A percentile compares a stretch with the other conserved stretches of the same genome.
Conservation (phyloP, 2,888 invertebrate genomes). For the Mayetiola destructor region DNA sequence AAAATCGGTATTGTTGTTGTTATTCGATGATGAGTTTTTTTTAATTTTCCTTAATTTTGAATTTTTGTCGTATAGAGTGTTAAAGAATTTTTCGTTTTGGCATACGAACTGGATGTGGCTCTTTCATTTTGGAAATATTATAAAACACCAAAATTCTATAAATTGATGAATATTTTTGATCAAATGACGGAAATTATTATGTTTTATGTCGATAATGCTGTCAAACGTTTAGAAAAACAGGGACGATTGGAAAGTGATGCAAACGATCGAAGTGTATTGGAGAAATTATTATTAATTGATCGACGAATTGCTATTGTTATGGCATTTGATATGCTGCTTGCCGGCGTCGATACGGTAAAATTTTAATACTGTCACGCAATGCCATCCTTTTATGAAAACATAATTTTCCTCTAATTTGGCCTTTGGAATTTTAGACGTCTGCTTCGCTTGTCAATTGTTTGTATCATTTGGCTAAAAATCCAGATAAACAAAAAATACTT, state of each 20-base stretch:
- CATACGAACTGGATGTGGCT: slow-evolving; percentile 26
- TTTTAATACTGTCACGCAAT: not conserved
- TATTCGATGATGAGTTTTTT: too few relatives aligned
- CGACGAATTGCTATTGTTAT: slow-evolving; percentile 39
- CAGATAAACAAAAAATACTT: slow-evolving; percentile 46
- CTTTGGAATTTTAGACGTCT: slow-evolving; percentile 37
- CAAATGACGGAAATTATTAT: slow-evolving; percentile 27
- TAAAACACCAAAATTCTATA: slow-evolving; percentile 27
- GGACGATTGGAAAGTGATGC: slow-evolving; percentile 28
- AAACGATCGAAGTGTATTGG: slow-evolving; percentile 40
- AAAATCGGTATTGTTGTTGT: not conserved
- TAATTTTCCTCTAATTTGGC: slow-evolving; percentile 15
- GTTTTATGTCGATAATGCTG: slow-evolving; percentile 29
- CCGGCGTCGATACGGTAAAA: slow-evolving; percentile 45
- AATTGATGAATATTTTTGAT: slow-evolving; percentile 30
- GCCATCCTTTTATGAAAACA: not conserved
- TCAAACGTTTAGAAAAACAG: slow-evolving; percentile 24
- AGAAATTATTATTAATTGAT: slow-evolving; percentile 45
- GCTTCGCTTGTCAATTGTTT: slow-evolving; percentile 41
- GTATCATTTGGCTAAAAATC: slow-evolving; percentile 47
- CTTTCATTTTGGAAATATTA: slow-evolving; percentile 28
- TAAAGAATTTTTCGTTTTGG: slow-evolving; percentile 16
- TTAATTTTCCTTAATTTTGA: not conserved
- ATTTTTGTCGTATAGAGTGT: not conserved
- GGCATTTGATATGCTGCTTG: slow-evolving; percentile 44